Evolutionary conservation across 2,113 vertebrate genomes (phyloP).

Genomic region (Sinocyclocheilus anshuiensis): DNA sequence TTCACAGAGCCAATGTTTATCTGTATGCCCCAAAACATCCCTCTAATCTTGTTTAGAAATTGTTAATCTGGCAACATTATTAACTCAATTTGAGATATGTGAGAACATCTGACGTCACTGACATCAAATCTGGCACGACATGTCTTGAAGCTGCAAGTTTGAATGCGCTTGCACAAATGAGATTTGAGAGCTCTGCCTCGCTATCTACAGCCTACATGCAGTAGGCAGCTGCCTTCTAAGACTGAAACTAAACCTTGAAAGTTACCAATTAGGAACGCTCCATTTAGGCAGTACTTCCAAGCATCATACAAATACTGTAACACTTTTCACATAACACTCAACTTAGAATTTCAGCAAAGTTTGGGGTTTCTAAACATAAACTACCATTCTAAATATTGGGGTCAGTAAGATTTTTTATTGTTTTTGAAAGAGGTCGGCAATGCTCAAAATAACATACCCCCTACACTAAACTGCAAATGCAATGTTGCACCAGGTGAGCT

Average conservation of each 20-base stretch:
- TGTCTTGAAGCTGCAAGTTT: conserved; percentile 5
- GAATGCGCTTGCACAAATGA: not conserved
- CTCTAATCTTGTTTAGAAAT: not conserved
- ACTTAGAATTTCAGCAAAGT: not conserved
- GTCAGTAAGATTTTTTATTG: not conserved
- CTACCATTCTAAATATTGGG: too few relatives aligned
- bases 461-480: too few relatives aligned
- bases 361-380: not conserved
- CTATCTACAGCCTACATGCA: conserved; percentile 11
- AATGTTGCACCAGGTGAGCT: not conserved
- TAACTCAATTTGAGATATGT: not conserved
- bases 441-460: not conserved
- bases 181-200: conserved; percentile 8
- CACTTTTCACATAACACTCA: not conserved
- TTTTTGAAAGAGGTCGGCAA: not conserved
- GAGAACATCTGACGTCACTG: conserved; percentile 1
- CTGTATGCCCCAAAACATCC: not conserved
- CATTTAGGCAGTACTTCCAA: not conserved
- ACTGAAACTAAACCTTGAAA: not conserved
- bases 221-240: conserved; percentile 9
- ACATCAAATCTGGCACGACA: not conserved
- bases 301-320: not conserved
- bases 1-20: not conserved
- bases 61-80: not conserved
- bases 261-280: not conserved